Percentiles rank a stretch among this genome's conserved stretches.
Conservation (phyloP, 2,888 invertebrate species). For the Chalcis sispes region DNA sequence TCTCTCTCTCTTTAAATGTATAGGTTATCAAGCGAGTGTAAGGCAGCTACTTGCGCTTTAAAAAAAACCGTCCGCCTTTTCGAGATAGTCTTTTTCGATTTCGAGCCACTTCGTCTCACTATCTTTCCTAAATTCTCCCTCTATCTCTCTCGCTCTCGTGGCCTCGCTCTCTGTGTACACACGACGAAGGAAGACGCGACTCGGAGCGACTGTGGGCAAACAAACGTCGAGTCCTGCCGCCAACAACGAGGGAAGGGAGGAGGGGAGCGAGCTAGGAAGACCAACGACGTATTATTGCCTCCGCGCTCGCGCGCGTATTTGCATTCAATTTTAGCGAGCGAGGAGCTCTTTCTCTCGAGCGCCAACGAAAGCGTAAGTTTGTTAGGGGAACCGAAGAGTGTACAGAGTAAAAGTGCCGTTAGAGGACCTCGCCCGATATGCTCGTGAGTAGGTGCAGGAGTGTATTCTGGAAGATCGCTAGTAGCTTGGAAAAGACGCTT, state of each 20-base stretch:
- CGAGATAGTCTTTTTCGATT: conserved; percentile 26
- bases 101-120: conserved; percentile 19
- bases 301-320: conserved; percentile 64
- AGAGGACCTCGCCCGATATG: too few species aligned
- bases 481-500: too few species aligned
- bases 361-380: conserved; percentile 4
- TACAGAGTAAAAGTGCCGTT: not conserved
- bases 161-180: conserved; percentile 1
- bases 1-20: not conserved
- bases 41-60: conserved; percentile 1
- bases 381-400: not conserved
- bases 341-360: conserved; percentile 35
- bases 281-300: conserved; percentile 43
- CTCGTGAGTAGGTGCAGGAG: too few species aligned
- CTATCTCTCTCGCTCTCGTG: not conserved
- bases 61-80: conserved; percentile 2
- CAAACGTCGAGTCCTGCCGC: conserved; percentile 39
- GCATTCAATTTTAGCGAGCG: conserved; percentile 69
- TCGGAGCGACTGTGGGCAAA: conserved; percentile 61
- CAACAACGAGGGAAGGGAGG: too few species aligned
- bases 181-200: conserved; percentile 55
- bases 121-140: conserved; percentile 29
- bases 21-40: too few species aligned
- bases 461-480: too few species aligned
- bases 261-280: conserved; percentile 12